Conservation (phyloP, 2,113 vertebrate genomes). For the Pantherophis guttatus region DNA sequence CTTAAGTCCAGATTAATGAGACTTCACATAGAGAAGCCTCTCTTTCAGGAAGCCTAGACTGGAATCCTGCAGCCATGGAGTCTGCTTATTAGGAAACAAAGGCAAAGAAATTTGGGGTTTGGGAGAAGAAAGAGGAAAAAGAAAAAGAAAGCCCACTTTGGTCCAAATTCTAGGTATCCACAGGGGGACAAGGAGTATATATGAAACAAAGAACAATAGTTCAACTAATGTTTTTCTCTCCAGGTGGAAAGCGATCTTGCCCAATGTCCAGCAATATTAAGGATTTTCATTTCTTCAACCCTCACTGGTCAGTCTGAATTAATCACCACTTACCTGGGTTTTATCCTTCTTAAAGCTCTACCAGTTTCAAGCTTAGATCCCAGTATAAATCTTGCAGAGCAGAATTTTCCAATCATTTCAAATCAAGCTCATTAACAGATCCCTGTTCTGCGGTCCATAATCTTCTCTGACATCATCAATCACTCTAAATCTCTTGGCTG, state of each 20-base stretch:
- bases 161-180: slow-evolving; percentile 63
- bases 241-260: not conserved
- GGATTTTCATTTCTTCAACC: not conserved
- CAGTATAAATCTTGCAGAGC: not conserved
- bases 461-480: not conserved
- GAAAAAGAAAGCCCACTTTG: not conserved
- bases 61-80: slow-evolving; percentile 35
- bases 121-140: not conserved
- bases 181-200: slow-evolving; percentile 51
- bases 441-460: not conserved
- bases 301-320: not conserved
- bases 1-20: slow-evolving; percentile 59
- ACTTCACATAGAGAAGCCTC: slow-evolving; percentile 49
- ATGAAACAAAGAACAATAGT: slow-evolving; percentile 46
- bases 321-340: not conserved
- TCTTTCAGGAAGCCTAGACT: slow-evolving; percentile 41
- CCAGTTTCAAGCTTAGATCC: not conserved
- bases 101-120: slow-evolving; percentile 44
- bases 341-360: slow-evolving; percentile 12
- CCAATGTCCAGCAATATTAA: not conserved
- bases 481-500: not conserved
- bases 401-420: not conserved
- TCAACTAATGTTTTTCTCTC: slow-evolving; percentile 29
- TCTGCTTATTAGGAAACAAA: slow-evolving; percentile 63
- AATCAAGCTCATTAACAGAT: not conserved